Evolutionary conservation across 2,797 vertebrate genomes (phyloP).

Genomic region (Acanthiza pusilla): DNA sequence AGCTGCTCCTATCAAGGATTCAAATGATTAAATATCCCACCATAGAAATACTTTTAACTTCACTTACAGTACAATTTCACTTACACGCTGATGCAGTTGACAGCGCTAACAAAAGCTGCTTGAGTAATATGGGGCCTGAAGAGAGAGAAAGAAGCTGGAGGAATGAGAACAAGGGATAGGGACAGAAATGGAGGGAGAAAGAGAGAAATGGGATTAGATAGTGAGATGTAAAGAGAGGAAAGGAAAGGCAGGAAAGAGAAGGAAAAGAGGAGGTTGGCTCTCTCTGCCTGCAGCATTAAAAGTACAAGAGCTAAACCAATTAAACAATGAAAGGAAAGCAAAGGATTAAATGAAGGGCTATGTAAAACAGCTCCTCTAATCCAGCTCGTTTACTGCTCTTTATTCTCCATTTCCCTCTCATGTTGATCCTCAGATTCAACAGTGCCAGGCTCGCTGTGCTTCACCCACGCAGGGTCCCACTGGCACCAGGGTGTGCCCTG

Average conservation of each 20-base stretch:
- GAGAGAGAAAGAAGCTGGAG: slow-evolving; percentile 1
- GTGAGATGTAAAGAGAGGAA: slow-evolving; percentile 15
- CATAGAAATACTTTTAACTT: slow-evolving; percentile 74
- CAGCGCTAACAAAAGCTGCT: slow-evolving; percentile 45
- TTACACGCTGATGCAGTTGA: slow-evolving; percentile 43
- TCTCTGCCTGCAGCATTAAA: slow-evolving; percentile 14
- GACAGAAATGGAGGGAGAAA: slow-evolving; percentile 16
- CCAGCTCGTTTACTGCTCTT: slow-evolving; percentile 20
- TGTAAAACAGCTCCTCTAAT: slow-evolving; percentile 41
- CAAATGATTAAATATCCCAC: slow-evolving; percentile 78
- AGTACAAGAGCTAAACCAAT: slow-evolving; percentile 48
- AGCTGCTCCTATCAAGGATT: slow-evolving; percentile 76
- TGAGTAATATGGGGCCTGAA: slow-evolving; percentile 47
- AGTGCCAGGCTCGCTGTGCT: background rate
- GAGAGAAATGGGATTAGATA: slow-evolving; percentile 4
- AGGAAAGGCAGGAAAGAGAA: background rate
- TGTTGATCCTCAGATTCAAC: slow-evolving; percentile 27
- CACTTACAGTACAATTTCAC: slow-evolving; percentile 60
- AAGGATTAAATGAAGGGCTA: slow-evolving; percentile 43
- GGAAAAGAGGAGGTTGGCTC: background rate
- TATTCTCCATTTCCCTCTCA: slow-evolving; percentile 36
- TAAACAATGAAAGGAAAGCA: slow-evolving; percentile 49
- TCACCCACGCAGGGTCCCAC: fast-evolving
- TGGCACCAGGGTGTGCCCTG: fast-evolving
- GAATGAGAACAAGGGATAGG: background rate